Evolutionary conservation across 2,113 vertebrate genomes (phyloP).

Genomic region (Megaceryle maxima): DNA sequence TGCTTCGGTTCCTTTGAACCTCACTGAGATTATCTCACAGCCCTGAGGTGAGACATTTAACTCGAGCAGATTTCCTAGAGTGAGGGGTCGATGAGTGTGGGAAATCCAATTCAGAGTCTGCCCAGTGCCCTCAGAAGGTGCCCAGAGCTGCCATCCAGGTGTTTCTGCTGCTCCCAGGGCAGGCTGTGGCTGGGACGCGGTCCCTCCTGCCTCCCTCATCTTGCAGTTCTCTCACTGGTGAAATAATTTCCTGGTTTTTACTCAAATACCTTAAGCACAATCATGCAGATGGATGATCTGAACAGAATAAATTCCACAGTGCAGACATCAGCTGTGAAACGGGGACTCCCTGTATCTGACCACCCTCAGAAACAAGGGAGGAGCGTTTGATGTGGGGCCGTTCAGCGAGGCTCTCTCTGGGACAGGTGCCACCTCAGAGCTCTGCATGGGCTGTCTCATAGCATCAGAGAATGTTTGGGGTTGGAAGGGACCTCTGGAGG

Average conservation of each 20-base stretch:
- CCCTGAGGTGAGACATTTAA: background rate
- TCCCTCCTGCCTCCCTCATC: background rate
- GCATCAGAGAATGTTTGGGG: no score
- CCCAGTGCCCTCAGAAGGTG: background rate
- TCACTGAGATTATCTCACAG: background rate
- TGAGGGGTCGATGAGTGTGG: background rate
- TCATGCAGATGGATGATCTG: no score
- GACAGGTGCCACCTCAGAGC: no score
- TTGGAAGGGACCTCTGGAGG: no score
- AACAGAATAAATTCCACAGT: background rate
- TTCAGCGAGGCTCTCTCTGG: no score
- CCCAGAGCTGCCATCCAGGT: background rate
- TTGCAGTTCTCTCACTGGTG: background rate
- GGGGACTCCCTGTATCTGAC: no score
- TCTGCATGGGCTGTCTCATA: no score
- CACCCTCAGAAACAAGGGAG: background rate
- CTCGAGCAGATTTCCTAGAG: background rate
- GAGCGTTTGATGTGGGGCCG: no score
- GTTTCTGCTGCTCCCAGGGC: background rate
- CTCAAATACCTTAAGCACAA: background rate
- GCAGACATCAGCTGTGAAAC: background rate
- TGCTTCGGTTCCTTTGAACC: background rate
- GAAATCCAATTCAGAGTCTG: background rate
- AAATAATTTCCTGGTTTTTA: background rate
- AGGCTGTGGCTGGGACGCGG: accelerated